Conservation (phyloP, 2,888 invertebrate species). For the Anthophora plumipes region DNA sequence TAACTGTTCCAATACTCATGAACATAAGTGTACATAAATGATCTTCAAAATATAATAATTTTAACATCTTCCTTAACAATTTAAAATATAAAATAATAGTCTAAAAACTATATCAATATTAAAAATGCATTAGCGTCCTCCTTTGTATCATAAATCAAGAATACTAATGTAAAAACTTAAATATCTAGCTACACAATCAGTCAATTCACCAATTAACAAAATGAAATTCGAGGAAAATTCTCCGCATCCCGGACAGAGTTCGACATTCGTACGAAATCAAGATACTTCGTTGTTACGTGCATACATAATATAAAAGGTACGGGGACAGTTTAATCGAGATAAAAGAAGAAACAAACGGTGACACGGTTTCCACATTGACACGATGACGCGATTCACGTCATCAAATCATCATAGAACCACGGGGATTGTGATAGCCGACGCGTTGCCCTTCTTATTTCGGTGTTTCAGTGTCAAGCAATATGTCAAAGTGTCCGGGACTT, state of each 20-base stretch:
- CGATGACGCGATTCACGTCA: neutral
- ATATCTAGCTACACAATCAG: too few relatives aligned
- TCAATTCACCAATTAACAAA: neutral
- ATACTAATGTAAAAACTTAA: neutral
- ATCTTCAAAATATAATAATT: too few relatives aligned
- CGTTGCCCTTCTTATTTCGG: slow-evolving; percentile 19
- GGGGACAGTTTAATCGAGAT: neutral
- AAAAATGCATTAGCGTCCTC: too few relatives aligned
- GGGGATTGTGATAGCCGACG: neutral
- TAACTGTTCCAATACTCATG: too few relatives aligned
- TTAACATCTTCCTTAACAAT: too few relatives aligned
- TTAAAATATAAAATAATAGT: too few relatives aligned
- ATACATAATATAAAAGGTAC: neutral
- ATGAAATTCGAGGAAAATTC: neutral
- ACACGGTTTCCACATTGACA: slow-evolving; percentile 10
- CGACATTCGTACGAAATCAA: neutral
- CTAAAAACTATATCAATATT: too few relatives aligned
- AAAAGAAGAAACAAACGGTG: slow-evolving; percentile 8
- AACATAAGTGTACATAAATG: too few relatives aligned
- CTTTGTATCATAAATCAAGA: too few relatives aligned
- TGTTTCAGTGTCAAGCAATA: slow-evolving; percentile 38
- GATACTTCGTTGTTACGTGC: neutral
- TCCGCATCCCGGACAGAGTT: neutral
- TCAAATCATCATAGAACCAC: slow-evolving; percentile 28
- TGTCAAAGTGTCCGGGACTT: slow-evolving; percentile 48